phyloP scores from a whole-genome alignment of 64 coral and sea anemone species.

The Acropora yongei region DNA sequence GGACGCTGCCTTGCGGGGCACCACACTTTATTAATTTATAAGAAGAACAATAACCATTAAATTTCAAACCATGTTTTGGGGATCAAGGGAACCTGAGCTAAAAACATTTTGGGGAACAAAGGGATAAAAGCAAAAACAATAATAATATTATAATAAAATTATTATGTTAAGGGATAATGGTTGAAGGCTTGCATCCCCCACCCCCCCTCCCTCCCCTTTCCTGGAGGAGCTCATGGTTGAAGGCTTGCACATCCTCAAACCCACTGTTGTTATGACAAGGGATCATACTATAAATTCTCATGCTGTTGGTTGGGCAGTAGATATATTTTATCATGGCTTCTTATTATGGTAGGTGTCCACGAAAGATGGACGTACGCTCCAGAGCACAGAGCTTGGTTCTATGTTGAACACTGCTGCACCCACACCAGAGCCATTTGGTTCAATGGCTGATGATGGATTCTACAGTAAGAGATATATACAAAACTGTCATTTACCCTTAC shows the following conservation, averaged over 20 bases:
- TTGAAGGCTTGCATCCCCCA: too few species aligned
- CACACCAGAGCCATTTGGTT: conserved; percentile 85
- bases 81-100: too few species aligned
- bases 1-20: too few species aligned
- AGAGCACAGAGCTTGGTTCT: conserved; percentile 84
- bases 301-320: not conserved
- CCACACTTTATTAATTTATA: too few species aligned
- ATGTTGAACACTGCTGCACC: conserved; percentile 68
- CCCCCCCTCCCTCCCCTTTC: too few species aligned
- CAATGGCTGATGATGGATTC: conserved; percentile 97
- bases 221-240: not conserved
- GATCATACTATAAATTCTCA: not conserved
- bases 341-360: conserved; percentile 64
- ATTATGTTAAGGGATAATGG: too few species aligned
- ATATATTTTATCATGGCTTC: not conserved
- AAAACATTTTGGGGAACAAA: too few species aligned
- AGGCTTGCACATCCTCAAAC: not conserved
- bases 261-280: not conserved
- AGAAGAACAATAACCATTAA: too few species aligned
- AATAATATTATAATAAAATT: too few species aligned
- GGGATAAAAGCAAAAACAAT: too few species aligned
- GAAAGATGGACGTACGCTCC: conserved; percentile 79
- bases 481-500: not conserved
- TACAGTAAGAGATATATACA: conserved; percentile 55
- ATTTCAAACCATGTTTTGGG: too few species aligned